These are phyloP conservation scores for Onychorhynchus coronatus DNA, from an alignment of 2,113 vertebrate genomes.

Conservation along the genomic window DNA sequence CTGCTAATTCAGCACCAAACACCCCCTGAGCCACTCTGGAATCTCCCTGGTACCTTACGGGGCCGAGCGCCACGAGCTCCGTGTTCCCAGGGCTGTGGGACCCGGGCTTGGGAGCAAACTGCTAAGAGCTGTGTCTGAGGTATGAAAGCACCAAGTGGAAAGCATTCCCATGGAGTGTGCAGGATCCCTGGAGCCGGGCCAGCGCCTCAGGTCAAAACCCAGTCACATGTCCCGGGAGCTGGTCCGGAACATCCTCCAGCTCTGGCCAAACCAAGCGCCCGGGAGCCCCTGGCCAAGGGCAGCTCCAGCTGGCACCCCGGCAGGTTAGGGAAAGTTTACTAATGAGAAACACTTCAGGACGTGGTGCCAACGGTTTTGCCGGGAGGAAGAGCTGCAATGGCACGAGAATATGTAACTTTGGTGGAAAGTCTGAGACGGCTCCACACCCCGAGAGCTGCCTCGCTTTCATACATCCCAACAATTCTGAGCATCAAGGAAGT, in stretches of 20 bases:
- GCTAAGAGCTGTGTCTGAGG: background rate
- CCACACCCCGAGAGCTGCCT: background rate
- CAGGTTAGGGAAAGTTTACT: conserved; percentile 10
- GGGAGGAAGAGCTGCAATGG: background rate
- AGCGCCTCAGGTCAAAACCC: background rate
- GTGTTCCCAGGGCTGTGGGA: background rate
- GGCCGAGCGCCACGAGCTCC: background rate
- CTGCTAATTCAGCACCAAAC: background rate
- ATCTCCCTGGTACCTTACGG: background rate
- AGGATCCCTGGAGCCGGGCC: background rate
- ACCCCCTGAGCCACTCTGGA: background rate
- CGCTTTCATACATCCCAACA: background rate
- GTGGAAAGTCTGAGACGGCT: conserved; percentile 1
- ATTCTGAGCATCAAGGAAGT: background rate
- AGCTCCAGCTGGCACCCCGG: conserved; percentile 38
- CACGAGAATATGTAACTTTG: background rate
- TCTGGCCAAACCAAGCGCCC: conserved; percentile 43
- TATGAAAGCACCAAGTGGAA: background rate
- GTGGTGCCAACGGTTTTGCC: background rate
- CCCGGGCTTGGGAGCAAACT: background rate
- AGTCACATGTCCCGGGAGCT: background rate
- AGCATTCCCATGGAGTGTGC: background rate
- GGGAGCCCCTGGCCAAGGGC: conserved; percentile 6
- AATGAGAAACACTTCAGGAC: background rate
- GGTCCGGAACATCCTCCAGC: conserved; percentile 11